phyloP scores from a whole-genome alignment of 2,797 vertebrate species.

The Novumbra hubbsi region DNA sequence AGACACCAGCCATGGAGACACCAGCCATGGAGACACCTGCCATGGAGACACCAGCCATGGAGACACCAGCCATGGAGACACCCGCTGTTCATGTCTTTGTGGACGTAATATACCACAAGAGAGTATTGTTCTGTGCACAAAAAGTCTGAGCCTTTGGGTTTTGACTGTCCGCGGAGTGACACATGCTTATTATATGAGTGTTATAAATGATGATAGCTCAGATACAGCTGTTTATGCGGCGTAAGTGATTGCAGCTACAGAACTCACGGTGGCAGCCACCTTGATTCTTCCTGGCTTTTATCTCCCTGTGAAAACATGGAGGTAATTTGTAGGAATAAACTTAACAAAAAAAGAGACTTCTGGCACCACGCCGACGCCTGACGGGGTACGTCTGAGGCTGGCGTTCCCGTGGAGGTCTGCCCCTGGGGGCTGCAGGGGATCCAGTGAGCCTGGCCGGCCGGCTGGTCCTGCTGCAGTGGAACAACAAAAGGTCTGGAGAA shows the following conservation, averaged over 20 bases:
- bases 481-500: constrained; percentile 19
- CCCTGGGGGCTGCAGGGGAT: background rate
- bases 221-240: background rate
- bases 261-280: background rate
- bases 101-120: too few relatives aligned
- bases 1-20: background rate
- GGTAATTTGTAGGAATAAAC: background rate
- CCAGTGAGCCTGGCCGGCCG: constrained; percentile 17
- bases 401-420: background rate
- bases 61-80: background rate
- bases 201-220: background rate
- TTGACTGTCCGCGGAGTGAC: background rate
- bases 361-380: background rate
- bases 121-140: background rate
- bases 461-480: constrained; percentile 5
- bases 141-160: background rate
- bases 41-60: background rate
- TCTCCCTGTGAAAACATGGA: background rate
- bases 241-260: background rate
- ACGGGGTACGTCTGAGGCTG: background rate
- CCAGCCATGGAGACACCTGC: background rate
- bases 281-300: background rate
- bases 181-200: background rate
- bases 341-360: background rate
- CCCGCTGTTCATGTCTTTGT: too few relatives aligned